These are phyloP conservation scores for Dromococcyx pavoninus DNA, from an alignment of 2,797 vertebrate species.

Conservation along the genomic window DNA sequence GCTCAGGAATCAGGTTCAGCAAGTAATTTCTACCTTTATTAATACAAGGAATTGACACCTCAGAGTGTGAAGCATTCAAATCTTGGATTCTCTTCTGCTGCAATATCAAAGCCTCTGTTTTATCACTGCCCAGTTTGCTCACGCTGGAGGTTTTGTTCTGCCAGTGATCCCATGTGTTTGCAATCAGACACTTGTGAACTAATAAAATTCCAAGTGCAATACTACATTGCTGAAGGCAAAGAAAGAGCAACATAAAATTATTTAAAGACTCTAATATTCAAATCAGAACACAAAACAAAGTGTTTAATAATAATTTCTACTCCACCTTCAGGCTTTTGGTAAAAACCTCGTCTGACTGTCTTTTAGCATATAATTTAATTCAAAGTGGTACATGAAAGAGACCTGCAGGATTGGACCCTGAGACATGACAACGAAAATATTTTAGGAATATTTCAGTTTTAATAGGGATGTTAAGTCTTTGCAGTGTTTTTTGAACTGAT, in stretches of 20 bases:
- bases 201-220: constrained; percentile 30
- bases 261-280: constrained; percentile 35
- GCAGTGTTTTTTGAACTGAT: constrained; percentile 33
- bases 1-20: neutral
- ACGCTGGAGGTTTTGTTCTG: neutral
- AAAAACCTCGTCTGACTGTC: neutral
- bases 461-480: constrained; percentile 52
- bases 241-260: constrained; percentile 38
- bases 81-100: neutral
- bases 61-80: neutral
- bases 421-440: neutral
- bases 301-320: neutral
- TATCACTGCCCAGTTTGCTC: neutral
- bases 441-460: constrained; percentile 22
- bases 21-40: neutral
- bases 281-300: neutral
- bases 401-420: neutral
- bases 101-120: neutral
- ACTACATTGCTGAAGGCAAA: constrained; percentile 35
- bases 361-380: neutral
- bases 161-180: neutral
- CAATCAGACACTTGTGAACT: constrained; percentile 4
- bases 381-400: neutral
- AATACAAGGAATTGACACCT: neutral
- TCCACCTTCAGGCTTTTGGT: neutral